phyloP scores from a whole-genome alignment of 2,888 invertebrate genomes.

The Chaetoderma sp. region DNA sequence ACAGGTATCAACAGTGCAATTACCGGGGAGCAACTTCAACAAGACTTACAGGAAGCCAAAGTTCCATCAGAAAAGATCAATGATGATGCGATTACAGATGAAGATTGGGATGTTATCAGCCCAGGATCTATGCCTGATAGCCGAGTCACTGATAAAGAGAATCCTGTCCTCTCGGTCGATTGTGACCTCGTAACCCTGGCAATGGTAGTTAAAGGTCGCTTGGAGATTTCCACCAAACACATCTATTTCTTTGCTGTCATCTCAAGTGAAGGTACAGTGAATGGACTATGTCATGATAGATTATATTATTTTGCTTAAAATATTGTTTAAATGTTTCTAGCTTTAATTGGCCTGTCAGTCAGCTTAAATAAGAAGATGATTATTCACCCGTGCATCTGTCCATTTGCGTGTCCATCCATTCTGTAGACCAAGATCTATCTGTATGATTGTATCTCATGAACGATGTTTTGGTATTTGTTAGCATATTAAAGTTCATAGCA shows the following conservation, averaged over 20 bases:
- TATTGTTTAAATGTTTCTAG: constrained; percentile 2
- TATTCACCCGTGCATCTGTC: too few relatives aligned
- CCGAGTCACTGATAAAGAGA: constrained; percentile 71
- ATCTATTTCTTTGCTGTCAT: constrained; percentile 76
- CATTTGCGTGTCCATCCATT: too few relatives aligned
- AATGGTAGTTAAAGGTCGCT: constrained; percentile 75
- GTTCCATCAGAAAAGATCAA: constrained; percentile 60
- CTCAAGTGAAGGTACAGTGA: too few relatives aligned
- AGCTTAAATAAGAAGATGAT: background rate
- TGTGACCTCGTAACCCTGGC: constrained; percentile 75
- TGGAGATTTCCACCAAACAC: constrained; percentile 75
- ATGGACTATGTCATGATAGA: constrained; percentile 71
- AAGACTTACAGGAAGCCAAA: constrained; percentile 61
- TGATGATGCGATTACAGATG: constrained; percentile 67
- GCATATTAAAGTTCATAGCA: too few relatives aligned
- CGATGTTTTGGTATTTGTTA: too few relatives aligned
- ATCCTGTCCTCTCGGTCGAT: constrained; percentile 75
- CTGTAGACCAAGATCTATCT: too few relatives aligned
- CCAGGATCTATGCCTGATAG: constrained; percentile 32
- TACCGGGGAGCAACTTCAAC: too few relatives aligned
- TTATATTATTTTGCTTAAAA: background rate
- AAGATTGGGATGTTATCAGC: constrained; percentile 66
- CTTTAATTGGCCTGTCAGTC: background rate
- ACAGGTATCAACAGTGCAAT: too few relatives aligned
- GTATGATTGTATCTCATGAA: too few relatives aligned